Evolutionary conservation across 2,797 vertebrate genomes (phyloP), one percentile per base, ranked within the genome.

Genomic region (Sylvilagus floridanus): DNA sequence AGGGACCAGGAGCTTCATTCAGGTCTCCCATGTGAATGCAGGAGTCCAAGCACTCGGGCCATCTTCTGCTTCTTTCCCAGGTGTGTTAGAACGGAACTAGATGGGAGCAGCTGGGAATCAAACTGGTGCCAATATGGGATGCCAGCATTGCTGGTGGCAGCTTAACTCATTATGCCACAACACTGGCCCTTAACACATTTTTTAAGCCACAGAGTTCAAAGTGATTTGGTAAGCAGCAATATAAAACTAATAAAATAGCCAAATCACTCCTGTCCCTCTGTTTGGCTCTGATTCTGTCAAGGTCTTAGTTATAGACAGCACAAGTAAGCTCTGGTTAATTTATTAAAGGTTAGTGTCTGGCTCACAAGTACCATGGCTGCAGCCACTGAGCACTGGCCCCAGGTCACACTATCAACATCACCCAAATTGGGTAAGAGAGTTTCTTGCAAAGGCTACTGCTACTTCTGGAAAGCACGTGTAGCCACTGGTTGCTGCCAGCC

Each of bases 221-320:
- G 13, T 83, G 50, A 66, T 42, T 78, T 88, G 14, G 76, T 86
- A 84, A 60, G 9, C 47, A 75, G 6, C 11, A 88, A 24, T 28
- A 88, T 5, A 82, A 92, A 93, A 65, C 12, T 57, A 84, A 57
- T 42, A 54, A 28, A 89, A 47, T 11, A 72, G 19, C 6, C 17
- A 85, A 88, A 57, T 60, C 26, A 63, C 24, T 54, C 75, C 47
- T 57, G 19, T 62, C 66, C 32, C 65, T 79, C 30, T 69, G 57
- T 78, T 91, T 78, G 69, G 62, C 63, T 95, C 30, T 83, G 7
- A 21, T 65, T 69, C 52, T 81, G 30, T 54, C 37, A 93, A 93
- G 8, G 16, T 84, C 50, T 93, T 66, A 79, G 91, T 75, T 65
- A 75, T 6, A 72, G 87, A n/a, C n/a, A 84, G 84, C 13, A 90